Percentiles rank a stretch among this genome's conserved stretches.
These are phyloP conservation scores for Zosterops hypoxanthus DNA, from an alignment of 2,113 vertebrate genomes.

Conservation along the genomic window DNA sequence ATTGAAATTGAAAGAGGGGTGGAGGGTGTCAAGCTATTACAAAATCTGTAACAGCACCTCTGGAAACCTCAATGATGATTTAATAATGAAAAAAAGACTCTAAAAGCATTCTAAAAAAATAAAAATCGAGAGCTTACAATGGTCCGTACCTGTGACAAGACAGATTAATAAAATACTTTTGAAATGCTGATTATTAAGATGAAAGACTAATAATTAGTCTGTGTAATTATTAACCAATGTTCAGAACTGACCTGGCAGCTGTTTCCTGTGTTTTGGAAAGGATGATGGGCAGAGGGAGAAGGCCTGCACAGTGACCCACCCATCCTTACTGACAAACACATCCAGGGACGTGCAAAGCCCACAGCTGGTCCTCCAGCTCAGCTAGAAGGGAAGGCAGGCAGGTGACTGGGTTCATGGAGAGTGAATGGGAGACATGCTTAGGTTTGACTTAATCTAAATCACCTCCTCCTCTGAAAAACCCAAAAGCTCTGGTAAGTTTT, in stretches of 20 bases:
- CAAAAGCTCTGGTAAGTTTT: not conserved
- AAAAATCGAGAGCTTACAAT: not conserved
- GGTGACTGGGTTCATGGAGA: not conserved
- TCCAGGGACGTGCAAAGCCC: not conserved
- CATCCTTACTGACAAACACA: not conserved
- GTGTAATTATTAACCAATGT: not conserved
- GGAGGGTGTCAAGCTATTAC: not conserved
- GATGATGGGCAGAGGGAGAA: not conserved
- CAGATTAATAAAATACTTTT: slow-evolving; percentile 23
- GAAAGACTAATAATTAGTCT: slow-evolving; percentile 2
- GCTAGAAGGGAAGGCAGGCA: not conserved
- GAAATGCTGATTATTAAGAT: slow-evolving; percentile 36
- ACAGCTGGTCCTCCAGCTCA: not conserved
- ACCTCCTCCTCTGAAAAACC: not conserved
- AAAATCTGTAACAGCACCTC: not conserved
- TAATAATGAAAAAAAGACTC: not conserved
- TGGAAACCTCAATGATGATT: not conserved
- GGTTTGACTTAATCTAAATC: not conserved
- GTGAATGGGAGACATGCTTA: not conserved
- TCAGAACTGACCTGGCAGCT: not conserved
- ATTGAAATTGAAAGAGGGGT: not conserved
- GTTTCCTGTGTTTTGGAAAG: slow-evolving; percentile 23
- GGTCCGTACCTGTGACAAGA: not conserved
- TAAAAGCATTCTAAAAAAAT: not conserved
- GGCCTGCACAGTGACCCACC: not conserved